Conservation (phyloP, 2,113 vertebrate species). For the Ivindomyrus marchei region DNA sequence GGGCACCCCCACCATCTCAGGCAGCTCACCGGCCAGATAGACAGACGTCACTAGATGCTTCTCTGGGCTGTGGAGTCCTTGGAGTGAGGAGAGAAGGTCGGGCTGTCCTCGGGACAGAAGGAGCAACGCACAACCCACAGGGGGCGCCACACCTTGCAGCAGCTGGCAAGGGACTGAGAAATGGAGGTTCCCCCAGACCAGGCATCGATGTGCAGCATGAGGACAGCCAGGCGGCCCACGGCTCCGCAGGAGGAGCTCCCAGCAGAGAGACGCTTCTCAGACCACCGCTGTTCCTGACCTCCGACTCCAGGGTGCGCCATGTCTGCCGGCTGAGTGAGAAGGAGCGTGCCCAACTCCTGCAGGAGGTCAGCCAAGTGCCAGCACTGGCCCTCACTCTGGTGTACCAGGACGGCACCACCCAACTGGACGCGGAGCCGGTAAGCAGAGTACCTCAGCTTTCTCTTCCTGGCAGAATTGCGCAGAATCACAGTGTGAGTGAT, state of each 20-base stretch:
- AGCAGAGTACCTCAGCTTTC: not conserved
- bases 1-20: conserved; percentile 36
- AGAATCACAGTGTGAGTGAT: not conserved
- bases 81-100: not conserved
- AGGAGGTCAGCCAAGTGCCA: conserved; percentile 43
- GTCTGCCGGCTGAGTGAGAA: conserved; percentile 49
- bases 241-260: conserved; percentile 8
- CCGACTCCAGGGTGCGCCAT: conserved; percentile 58
- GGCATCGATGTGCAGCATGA: not conserved
- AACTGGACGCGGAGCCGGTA: conserved; percentile 70
- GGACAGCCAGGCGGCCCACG: not conserved
- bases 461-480: not conserved
- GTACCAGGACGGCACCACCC: conserved; percentile 74
- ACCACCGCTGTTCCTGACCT: conserved; percentile 36
- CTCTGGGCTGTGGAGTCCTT: not conserved
- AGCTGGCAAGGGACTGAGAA: not conserved
- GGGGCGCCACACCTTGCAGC: too few species aligned
- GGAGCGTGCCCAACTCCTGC: conserved; percentile 57
- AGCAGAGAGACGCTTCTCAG: not conserved
- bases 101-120: not conserved
- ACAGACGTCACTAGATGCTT: not conserved
- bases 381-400: conserved; percentile 69
- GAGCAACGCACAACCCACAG: not conserved
- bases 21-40: not conserved
- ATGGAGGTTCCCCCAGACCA: not conserved